Percentiles rank a stretch among this genome's conserved stretches.
These are phyloP conservation scores for Cyclura pinguis DNA, from an alignment of 2,797 vertebrate genomes.

Conservation along the genomic window DNA sequence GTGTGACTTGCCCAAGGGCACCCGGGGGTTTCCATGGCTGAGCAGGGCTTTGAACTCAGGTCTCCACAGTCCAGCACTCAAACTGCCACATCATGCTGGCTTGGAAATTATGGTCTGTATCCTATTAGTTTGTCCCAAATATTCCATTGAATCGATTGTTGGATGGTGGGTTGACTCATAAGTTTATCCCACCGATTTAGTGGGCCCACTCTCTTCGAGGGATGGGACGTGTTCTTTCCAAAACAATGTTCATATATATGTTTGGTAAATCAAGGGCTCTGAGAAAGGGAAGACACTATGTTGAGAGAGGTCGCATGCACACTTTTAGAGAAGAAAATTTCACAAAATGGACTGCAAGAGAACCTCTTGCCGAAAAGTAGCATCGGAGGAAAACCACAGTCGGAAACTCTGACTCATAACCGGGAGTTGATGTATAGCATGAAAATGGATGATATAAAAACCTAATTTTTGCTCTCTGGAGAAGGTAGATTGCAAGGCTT, in stretches of 20 bases:
- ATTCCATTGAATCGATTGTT: not conserved
- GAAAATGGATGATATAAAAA: constrained; percentile 11
- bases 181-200: no score
- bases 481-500: not conserved
- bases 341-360: constrained; percentile 14
- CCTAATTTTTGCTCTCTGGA: not conserved
- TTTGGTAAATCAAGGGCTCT: constrained; percentile 54
- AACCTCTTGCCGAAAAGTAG: constrained; percentile 35
- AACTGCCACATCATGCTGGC: not conserved
- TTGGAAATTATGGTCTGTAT: not conserved
- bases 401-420: constrained; percentile 70
- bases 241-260: no score
- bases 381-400: constrained; percentile 8
- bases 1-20: no score
- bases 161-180: no score
- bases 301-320: constrained; percentile 18
- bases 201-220: no score
- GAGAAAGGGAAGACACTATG: not conserved
- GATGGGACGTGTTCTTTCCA: no score
- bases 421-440: not conserved
- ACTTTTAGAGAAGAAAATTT: constrained; percentile 51
- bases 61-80: not conserved
- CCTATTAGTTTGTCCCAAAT: no score
- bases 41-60: not conserved
- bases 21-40: no score